Percentiles rank a stretch among this genome's conserved stretches.
Evolutionary conservation across 2,113 vertebrate genomes (phyloP).

Genomic region (Urocolius indicus): DNA sequence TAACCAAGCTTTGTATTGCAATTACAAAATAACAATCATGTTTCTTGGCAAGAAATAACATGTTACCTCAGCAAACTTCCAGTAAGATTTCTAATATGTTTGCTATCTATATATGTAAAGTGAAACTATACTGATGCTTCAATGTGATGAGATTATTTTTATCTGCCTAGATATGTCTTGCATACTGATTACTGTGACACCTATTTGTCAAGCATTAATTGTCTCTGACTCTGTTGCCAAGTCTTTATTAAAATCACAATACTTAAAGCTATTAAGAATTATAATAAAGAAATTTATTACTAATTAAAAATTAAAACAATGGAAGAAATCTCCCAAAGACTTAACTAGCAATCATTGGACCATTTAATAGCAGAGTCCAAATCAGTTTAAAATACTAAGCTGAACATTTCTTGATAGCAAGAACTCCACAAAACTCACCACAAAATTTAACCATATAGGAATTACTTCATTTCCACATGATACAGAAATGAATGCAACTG

Average conservation of each 20-base stretch:
- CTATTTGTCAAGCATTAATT: background rate
- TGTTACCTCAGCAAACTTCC: constrained; percentile 1
- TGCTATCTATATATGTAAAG: background rate
- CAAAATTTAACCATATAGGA: background rate
- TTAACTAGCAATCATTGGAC: background rate
- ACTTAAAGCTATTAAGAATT: background rate
- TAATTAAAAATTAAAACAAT: background rate
- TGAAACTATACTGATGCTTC: background rate
- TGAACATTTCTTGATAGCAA: background rate
- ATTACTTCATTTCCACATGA: background rate
- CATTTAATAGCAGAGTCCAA: background rate
- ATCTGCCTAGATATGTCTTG: background rate
- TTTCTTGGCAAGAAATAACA: background rate
- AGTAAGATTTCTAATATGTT: background rate
- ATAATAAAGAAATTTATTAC: background rate
- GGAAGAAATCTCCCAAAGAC: background rate
- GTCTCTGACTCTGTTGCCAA: background rate
- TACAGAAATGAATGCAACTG: background rate
- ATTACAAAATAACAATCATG: background rate
- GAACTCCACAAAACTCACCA: background rate
- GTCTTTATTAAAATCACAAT: background rate
- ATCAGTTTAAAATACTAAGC: background rate
- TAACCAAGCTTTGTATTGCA: background rate
- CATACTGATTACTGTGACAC: background rate
- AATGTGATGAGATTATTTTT: background rate